A percentile compares a stretch with the other conserved stretches of the same genome.
phyloP scores from a whole-genome alignment of 2,113 vertebrate genomes.

The Osmerus eperlanus region DNA sequence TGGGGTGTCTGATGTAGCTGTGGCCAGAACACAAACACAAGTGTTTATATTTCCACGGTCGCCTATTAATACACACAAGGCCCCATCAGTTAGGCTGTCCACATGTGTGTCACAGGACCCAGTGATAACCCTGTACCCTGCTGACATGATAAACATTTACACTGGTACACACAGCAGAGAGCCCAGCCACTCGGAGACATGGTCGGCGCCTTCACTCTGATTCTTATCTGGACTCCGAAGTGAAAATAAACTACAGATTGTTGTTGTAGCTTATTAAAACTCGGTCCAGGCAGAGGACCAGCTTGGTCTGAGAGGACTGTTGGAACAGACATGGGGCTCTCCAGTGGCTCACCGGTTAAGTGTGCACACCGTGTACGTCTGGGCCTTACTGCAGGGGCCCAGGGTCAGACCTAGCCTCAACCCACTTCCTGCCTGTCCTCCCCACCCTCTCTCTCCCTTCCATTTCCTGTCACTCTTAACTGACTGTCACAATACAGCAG shows the following conservation, averaged over 20 bases:
- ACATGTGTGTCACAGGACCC: conserved; percentile 34
- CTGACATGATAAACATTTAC: conserved; percentile 69
- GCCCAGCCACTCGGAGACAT: conserved; percentile 49
- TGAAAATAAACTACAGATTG: conserved; percentile 60
- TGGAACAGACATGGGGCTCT: conserved; percentile 16
- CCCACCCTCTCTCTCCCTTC: background rate
- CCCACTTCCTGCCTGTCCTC: conserved; percentile 1
- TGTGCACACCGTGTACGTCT: too few relatives aligned
- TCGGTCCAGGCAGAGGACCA: too few relatives aligned
- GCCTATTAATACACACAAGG: conserved; percentile 54
- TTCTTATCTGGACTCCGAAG: conserved; percentile 56
- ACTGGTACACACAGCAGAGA: conserved; percentile 54
- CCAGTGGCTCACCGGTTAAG: too few relatives aligned
- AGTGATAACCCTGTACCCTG: conserved; percentile 62
- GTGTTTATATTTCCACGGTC: conserved; percentile 34
- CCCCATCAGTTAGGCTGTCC: conserved; percentile 51
- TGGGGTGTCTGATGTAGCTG: conserved; percentile 7
- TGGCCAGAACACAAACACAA: conserved; percentile 26
- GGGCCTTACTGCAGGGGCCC: too few relatives aligned
- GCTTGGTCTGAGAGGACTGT: too few relatives aligned
- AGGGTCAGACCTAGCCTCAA: background rate
- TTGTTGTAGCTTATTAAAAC: conserved; percentile 33
- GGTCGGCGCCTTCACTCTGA: conserved; percentile 52
- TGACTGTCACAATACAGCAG: too few relatives aligned
- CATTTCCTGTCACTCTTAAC: background rate